Base-by-base conservation (phyloP, 37 sponge, comb jelly and placozoan genomes). In the Diacarnus erythraeanus region DNA sequence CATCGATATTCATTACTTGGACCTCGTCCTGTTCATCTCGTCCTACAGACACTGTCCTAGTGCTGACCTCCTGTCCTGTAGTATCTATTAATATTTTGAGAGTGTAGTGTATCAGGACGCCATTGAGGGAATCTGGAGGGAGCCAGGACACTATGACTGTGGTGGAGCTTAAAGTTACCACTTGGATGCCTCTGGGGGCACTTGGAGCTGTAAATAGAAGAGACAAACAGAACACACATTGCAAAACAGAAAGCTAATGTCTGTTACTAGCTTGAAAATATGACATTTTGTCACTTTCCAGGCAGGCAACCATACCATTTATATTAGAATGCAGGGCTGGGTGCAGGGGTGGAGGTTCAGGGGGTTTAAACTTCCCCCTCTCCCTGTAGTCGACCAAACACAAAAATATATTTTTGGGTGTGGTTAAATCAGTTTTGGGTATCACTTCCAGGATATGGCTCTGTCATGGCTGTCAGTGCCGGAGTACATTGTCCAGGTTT, bases 111-210 rank as follows among this genome's bases (percentile, higher is more conserved):
- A 26, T 43, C 20, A 89, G 40, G 20, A 80, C 47, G 5, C 89
- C 89, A 73, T 89, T 89, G 68, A 70, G 80, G 35, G 69, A 80
- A 41, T 74, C 76, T 12, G 89, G 89, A 17, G 89, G 77, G 0
- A 68, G 30, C 89, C 89, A 89, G 57, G 86, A 47, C 40, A 89
- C 60, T 23, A 72, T 35, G 21, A 78, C 36, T 18, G 40, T 18
- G 2, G 37, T 30, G 2, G 38, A 17, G 29, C 67, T 12, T 27
- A 79, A 27, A n/a, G 37, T 21, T 26, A 15, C 44, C 15, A 70
- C 86, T 36, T 43, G 35, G 18, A 84, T 61, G 9, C 2, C 30
- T 34, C 27, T 42, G 3, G 89, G 89, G n/a, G 68, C 60, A 58
- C 61, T 56, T 20, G 83, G 88, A 42, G 51, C 87, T 87, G 56